Percentiles rank a stretch among this genome's conserved stretches.
phyloP scores from a whole-genome alignment of 2,113 vertebrate species.

The Oryzias javanicus region DNA sequence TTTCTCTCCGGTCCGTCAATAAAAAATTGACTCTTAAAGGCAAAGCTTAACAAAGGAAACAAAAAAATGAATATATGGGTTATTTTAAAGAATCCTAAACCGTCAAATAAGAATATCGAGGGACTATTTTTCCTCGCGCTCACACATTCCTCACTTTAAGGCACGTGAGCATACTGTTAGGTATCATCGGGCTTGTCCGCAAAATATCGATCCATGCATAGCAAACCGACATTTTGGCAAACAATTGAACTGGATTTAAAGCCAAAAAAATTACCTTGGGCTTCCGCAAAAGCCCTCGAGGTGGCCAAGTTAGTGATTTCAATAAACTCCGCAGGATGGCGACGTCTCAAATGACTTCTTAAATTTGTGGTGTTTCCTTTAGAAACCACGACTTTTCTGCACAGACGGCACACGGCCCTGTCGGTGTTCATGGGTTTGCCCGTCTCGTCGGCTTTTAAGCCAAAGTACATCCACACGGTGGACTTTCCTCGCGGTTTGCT shows the following conservation, averaged over 20 bases:
- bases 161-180: too few relatives aligned
- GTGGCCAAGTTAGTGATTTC: conserved; percentile 32
- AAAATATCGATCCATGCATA: too few relatives aligned
- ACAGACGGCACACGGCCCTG: conserved; percentile 58
- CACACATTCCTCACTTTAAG: too few relatives aligned
- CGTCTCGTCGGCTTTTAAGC: conserved; percentile 58
- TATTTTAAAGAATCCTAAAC: too few relatives aligned
- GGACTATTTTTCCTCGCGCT: too few relatives aligned
- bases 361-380: conserved; percentile 71
- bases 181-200: too few relatives aligned
- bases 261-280: conserved; percentile 44
- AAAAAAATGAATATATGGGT: too few relatives aligned
- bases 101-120: too few relatives aligned
- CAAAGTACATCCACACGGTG: conserved; percentile 65
- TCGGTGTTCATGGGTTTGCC: conserved; percentile 53
- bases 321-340: conserved; percentile 57
- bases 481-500: conserved; percentile 61
- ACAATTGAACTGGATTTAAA: background rate
- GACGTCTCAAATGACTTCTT: conserved; percentile 63
- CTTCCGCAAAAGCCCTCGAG: conserved; percentile 33
- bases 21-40: too few relatives aligned
- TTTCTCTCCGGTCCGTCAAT: too few relatives aligned
- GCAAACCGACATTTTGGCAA: background rate
- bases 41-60: too few relatives aligned
- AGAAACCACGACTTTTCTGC: conserved; percentile 60